These are phyloP conservation scores for Agrochola lota DNA, from an alignment of 2,888 invertebrate genomes.

Conservation along the genomic window DNA sequence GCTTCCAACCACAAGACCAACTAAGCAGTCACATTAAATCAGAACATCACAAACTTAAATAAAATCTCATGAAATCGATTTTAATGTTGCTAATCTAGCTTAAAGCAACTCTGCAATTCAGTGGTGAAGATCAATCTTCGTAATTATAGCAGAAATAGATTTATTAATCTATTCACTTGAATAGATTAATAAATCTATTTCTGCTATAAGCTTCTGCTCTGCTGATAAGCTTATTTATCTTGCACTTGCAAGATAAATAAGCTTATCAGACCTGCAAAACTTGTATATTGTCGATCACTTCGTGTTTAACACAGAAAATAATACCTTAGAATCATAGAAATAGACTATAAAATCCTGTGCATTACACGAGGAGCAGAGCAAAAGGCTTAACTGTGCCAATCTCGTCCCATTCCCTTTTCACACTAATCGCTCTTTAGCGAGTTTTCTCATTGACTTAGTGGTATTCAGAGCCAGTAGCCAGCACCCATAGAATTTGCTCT, in stretches of 20 bases:
- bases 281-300: background rate
- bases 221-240: too few relatives aligned
- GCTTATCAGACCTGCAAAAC: background rate
- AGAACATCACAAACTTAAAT: background rate
- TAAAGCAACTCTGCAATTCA: background rate
- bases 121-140: background rate
- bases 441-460: conserved; percentile 35
- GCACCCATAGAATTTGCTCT: background rate
- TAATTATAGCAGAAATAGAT: background rate
- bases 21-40: background rate
- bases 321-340: background rate
- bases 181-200: too few relatives aligned
- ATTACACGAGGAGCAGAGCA: conserved; percentile 20
- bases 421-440: conserved; percentile 40
- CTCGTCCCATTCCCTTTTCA: conserved; percentile 25
- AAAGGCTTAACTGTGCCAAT: conserved; percentile 32
- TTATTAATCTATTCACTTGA: background rate
- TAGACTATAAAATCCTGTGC: conserved; percentile 9
- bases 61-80: background rate
- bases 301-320: background rate
- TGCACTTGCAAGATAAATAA: background rate
- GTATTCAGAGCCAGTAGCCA: conserved; percentile 1
- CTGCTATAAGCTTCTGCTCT: too few relatives aligned
- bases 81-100: background rate
- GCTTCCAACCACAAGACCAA: background rate